Conservation (phyloP, 2,888 invertebrate genomes). For the Hermaeophaga mercurialis region DNA sequence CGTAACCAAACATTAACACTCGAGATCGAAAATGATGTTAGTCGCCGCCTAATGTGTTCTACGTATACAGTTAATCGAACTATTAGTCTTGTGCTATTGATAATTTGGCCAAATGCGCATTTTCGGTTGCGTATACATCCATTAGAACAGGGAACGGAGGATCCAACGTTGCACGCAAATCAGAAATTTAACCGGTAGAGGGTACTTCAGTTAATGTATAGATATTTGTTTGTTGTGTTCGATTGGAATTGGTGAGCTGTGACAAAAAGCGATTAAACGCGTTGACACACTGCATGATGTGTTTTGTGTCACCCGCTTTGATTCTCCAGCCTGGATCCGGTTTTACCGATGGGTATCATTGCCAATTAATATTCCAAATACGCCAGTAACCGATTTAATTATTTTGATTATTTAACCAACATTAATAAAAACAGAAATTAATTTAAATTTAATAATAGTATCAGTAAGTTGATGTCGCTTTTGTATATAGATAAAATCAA, state of each 20-base stretch:
- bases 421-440: slow-evolving; percentile 1
- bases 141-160: not conserved
- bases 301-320: slow-evolving; percentile 4
- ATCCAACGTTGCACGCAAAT: slow-evolving; percentile 19
- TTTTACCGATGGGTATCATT: slow-evolving; percentile 7
- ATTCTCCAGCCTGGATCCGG: not conserved
- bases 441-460: too few relatives aligned
- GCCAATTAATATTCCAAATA: slow-evolving; percentile 7
- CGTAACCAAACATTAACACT: slow-evolving; percentile 40
- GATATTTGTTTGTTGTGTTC: slow-evolving; percentile 16
- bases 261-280: slow-evolving; percentile 20
- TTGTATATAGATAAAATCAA: too few relatives aligned
- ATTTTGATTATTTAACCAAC: slow-evolving; percentile 1
- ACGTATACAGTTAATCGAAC: slow-evolving; percentile 47
- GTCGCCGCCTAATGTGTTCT: slow-evolving; percentile 41
- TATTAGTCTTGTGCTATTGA: slow-evolving; percentile 42
- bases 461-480: too few relatives aligned
- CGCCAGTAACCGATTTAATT: slow-evolving; percentile 9
- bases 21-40: slow-evolving; percentile 42
- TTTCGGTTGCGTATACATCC: slow-evolving; percentile 16
- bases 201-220: slow-evolving; percentile 14
- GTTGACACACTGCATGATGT: slow-evolving; percentile 9
- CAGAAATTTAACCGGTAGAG: slow-evolving; percentile 14
- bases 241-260: slow-evolving; percentile 13
- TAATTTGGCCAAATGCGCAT: slow-evolving; percentile 24